These are phyloP conservation scores for Sarotherodon lohbergeri DNA, from an alignment of 2,113 vertebrate species.

Conservation along the genomic window DNA sequence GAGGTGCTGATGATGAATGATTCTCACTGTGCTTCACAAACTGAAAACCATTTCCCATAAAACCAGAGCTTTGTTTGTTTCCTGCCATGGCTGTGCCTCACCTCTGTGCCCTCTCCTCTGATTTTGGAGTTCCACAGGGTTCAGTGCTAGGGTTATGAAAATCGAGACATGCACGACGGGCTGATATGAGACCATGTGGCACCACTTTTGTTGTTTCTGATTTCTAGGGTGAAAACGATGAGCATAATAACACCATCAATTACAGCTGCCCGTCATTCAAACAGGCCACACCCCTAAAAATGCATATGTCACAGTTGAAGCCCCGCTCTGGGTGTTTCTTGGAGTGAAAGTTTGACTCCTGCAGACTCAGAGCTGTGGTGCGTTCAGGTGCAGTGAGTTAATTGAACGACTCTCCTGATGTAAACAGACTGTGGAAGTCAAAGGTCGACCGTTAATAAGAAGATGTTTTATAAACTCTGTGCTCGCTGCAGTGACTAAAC, in stretches of 20 bases:
- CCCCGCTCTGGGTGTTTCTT: neutral
- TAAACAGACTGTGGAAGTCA: neutral
- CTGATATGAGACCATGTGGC: neutral
- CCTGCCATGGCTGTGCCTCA: neutral
- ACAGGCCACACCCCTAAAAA: neutral
- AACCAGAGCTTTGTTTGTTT: neutral
- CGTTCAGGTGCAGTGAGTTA: neutral
- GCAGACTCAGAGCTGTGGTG: neutral
- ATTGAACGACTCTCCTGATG: neutral
- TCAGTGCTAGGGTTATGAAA: neutral
- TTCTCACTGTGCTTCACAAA: neutral
- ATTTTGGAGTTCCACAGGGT: too few species aligned
- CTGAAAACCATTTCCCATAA: neutral
- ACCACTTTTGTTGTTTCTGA: rapidly evolving
- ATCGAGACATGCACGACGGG: neutral
- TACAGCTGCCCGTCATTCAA: neutral
- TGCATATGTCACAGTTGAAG: neutral
- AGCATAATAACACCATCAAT: rapidly evolving
- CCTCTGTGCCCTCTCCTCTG: neutral
- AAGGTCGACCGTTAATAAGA: conserved; percentile 1
- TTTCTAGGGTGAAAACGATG: rapidly evolving
- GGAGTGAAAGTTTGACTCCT: neutral
- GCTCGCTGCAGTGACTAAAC: neutral
- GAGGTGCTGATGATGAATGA: neutral
- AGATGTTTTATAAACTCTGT: neutral